Evolutionary conservation across 2,113 vertebrate genomes (phyloP), one percentile per base, ranked within the genome.

Genomic region (Perognathus longimembris): DNA sequence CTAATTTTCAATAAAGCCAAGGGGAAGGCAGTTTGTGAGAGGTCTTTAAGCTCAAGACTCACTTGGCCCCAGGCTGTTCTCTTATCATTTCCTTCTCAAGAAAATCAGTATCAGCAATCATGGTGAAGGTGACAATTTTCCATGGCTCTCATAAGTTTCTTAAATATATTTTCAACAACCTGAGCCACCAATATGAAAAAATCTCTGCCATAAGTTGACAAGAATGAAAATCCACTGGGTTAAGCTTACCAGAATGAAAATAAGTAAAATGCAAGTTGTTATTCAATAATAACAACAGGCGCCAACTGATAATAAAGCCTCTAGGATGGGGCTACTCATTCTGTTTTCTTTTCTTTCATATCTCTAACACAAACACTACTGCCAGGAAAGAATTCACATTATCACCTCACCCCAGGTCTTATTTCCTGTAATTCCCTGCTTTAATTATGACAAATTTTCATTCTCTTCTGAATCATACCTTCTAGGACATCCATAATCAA

Each of bases 161-260:
- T 63, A n/a, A 77, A 73, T 26, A 34, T 61, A 40, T 74, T 90
- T 95, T 90, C 86, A 92, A 89, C 21, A 38, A 61, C 15, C 85
- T 85, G 11, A 77, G 45, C 82, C 92, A n/a, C 36, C 54, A 90
- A 20, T 64, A 20, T 83, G 64, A 88, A 94, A 92, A 50, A 38
- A 42, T 17, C 61, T 6, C 7, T 70, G 9, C 18, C 57, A 22
- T 38, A 66, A 64, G 15, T 80, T 67, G 36, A 84, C 36, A 17
- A 76, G 26, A 85, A 69, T 59, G 36, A 80, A 28, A 76, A 64
- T 77, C 34, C 38, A 0, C 1, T 45, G 11, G 21, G 50, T 30
- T 61, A 74, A 64, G 21, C 71, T 67, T 59, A 85, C 32, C 10
- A 83, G 32, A 93, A 61, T 75, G 12, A 88, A 32, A 93, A 50